phyloP scores from a whole-genome alignment of 2,113 vertebrate genomes.

The Octodon degus region DNA sequence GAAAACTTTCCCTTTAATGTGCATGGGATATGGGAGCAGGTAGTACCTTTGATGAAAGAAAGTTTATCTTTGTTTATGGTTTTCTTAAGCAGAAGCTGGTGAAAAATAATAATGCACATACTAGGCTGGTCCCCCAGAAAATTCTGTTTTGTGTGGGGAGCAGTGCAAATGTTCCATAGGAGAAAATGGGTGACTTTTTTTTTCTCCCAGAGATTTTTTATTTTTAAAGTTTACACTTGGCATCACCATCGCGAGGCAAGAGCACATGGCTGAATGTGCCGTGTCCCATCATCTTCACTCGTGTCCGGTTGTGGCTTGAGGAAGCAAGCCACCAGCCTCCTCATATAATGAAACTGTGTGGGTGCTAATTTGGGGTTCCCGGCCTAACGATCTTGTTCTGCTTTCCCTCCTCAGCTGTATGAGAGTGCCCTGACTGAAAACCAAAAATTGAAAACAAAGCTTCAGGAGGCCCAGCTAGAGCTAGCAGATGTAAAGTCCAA shows the following conservation, averaged over 20 bases:
- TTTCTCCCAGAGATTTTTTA: background rate
- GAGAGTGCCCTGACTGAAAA: constrained; percentile 95
- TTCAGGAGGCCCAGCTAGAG: constrained; percentile 95
- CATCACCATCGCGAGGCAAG: background rate
- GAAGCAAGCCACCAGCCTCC: background rate
- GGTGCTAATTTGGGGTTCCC: background rate
- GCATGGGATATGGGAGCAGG: background rate
- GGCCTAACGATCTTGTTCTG: background rate
- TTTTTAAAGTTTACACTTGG: background rate
- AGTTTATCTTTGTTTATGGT: constrained; percentile 52
- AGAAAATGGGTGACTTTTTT: background rate
- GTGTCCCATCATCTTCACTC: background rate
- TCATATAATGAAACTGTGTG: background rate
- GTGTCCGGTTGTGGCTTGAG: no score
- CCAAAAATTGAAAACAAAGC: constrained; percentile 94
- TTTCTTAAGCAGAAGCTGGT: constrained; percentile 37
- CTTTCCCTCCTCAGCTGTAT: constrained; percentile 88
- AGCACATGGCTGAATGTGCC: background rate
- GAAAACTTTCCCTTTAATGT: background rate
- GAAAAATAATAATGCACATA: background rate
- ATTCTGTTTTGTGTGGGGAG: background rate
- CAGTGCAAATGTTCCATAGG: background rate
- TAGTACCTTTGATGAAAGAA: constrained; percentile 1
- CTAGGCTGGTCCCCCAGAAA: background rate
- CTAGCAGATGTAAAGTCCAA: constrained; percentile 92